Base-by-base conservation (phyloP, 2,888 invertebrate genomes). In the Lypha dubia region DNA sequence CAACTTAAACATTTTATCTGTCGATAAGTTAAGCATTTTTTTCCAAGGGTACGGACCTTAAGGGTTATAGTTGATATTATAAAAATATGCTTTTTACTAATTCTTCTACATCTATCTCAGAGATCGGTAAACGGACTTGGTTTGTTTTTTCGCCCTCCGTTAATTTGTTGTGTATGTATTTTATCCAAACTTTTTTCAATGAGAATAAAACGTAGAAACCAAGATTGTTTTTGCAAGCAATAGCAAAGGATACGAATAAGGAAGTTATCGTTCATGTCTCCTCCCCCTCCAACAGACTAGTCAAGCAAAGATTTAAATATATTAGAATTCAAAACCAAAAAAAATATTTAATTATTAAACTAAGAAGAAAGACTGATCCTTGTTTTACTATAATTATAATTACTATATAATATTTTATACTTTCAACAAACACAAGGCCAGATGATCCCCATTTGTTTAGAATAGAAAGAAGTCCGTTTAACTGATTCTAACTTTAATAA, bases 361-460 rank as follows among this genome's bases (percentile, higher is more conserved):
- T 67, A 67, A 80, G 56, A 80, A 77, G 74, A 77, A 80, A 84
- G 84, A 84, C 84, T 84, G 84, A 84, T 77, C 67, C 71, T 76
- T 80, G 41, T 62, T 80, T 68, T 51, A 79, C 65, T 65, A 65
- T 75, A 71, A 73, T 62, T 49, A 67, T 56, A 38, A 51, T 17
- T 63, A 22, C n/a, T n/a, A n/a, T 28, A 28, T 28, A 28, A 28
- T 28, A 28, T 71, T 11, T 67, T 60, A 32, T 46, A 28, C 24
- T 67, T 77, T 68, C 38, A 4, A 6, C n/a, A n/a, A n/a, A n/a
- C n/a, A 70, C 63, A 17, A 6, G 22, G 28, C 38, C 51, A 9
- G 15, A 24, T 53, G 3, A 8, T 38, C 41, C 32, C 20, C 22
- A 17, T 58, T 46, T 44, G 15, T 20, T n/a, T 41, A 20, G 1